These are phyloP conservation scores for Galbula dea DNA, from an alignment of 2,113 vertebrate genomes.

Conservation along the genomic window DNA sequence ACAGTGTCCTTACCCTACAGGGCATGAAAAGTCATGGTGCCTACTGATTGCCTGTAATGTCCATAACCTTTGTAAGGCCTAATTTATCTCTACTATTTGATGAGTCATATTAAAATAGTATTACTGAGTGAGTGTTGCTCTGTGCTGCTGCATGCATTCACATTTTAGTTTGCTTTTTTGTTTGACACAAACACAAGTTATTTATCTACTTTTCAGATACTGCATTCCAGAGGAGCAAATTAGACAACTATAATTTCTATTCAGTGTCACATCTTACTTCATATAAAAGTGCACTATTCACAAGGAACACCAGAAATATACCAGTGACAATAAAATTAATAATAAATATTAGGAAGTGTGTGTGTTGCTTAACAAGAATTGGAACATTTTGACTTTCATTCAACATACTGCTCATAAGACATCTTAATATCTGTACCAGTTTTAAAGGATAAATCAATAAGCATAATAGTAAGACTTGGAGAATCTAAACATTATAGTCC, in stretches of 20 bases:
- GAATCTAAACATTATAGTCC: slow-evolving; percentile 25
- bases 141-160: slow-evolving; percentile 17
- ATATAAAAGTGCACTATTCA: slow-evolving; percentile 18
- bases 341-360: slow-evolving; percentile 9
- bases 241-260: background rate
- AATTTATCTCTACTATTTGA: background rate
- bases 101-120: background rate
- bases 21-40: background rate
- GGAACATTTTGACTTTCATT: slow-evolving; percentile 1
- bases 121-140: background rate
- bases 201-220: background rate
- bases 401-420: background rate
- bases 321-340: background rate
- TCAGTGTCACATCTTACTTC: background rate
- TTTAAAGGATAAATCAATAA: slow-evolving; percentile 3
- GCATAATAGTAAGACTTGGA: slow-evolving; percentile 37
- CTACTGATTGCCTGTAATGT: background rate
- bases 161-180: background rate
- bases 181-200: background rate
- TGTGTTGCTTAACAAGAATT: background rate
- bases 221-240: slow-evolving; percentile 23
- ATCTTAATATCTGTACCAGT: background rate
- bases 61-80: background rate
- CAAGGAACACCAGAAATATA: slow-evolving; percentile 8
- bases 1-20: background rate